A percentile compares a stretch with the other conserved stretches of the same genome.
phyloP scores from a whole-genome alignment of 2,888 invertebrate genomes.

The Scaptomyza caliginosa region DNA sequence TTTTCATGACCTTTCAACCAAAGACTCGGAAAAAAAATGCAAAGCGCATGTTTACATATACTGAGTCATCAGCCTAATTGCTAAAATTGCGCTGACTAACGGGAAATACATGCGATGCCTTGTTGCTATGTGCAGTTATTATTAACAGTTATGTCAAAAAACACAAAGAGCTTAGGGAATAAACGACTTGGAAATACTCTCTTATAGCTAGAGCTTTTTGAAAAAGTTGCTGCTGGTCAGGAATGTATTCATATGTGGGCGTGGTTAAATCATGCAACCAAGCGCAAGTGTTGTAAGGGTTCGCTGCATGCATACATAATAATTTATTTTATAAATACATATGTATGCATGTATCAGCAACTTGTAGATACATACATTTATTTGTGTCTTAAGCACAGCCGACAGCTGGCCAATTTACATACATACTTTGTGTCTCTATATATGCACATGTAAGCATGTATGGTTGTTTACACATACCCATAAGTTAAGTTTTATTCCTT shows the following conservation, averaged over 20 bases:
- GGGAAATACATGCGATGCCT: neutral
- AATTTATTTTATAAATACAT: conserved; percentile 30
- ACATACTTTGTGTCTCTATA: neutral
- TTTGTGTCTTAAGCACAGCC: neutral
- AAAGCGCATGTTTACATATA: neutral
- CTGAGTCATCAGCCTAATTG: neutral
- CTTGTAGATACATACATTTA: neutral
- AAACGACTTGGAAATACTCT: neutral
- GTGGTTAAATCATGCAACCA: neutral
- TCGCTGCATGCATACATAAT: conserved; percentile 6
- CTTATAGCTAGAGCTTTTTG: neutral
- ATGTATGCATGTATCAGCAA: neutral
- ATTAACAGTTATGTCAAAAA: neutral
- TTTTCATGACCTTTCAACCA: neutral
- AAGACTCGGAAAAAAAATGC: neutral
- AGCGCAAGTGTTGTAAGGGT: neutral
- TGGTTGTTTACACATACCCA: conserved; percentile 14
- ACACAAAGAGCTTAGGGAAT: neutral
- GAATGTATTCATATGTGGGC: neutral
- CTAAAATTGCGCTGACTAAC: conserved; percentile 1
- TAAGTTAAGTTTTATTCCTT: conserved; percentile 51
- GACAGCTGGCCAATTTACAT: neutral
- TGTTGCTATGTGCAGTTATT: neutral
- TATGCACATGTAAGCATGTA: neutral
- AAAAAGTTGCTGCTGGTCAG: neutral